Percentiles rank a stretch among this genome's conserved stretches.
Evolutionary conservation across 2,113 vertebrate species (phyloP).

Genomic region (Cygnus atratus): DNA sequence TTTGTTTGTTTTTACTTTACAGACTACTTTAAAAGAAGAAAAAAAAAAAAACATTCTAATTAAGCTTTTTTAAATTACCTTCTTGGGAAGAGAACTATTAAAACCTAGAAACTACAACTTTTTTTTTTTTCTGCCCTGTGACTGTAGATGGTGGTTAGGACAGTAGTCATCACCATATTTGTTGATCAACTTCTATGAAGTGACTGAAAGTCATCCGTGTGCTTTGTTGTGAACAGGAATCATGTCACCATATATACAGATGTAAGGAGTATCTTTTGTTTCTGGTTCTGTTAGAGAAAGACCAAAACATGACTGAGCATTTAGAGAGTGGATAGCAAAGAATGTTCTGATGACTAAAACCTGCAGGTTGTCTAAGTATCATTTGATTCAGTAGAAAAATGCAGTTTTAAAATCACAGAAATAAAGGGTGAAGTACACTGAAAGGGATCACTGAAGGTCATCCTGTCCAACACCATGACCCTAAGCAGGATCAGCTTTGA

Average conservation of each 20-base stretch:
- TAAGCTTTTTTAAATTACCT: neutral
- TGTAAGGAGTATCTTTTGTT: neutral
- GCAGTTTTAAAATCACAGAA: neutral
- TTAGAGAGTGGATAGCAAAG: neutral
- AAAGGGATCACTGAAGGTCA: neutral
- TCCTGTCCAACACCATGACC: neutral
- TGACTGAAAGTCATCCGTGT: neutral
- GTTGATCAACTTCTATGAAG: neutral
- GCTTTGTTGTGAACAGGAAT: neutral
- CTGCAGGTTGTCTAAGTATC: neutral
- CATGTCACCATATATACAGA: neutral
- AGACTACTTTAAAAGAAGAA: rapidly evolving
- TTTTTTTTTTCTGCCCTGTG: neutral
- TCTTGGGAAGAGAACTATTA: neutral
- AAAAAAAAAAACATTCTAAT: neutral
- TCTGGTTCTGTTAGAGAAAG: neutral
- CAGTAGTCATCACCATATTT: neutral
- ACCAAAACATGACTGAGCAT: neutral
- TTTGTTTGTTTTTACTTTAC: neutral
- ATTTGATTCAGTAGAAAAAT: neutral
- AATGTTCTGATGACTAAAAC: neutral
- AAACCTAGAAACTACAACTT: neutral
- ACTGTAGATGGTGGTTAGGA: neutral
- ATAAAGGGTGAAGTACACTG: neutral
- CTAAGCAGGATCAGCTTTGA: neutral